Conservation (phyloP, 2,888 invertebrate species). For the Ochropleura leucogaster region DNA sequence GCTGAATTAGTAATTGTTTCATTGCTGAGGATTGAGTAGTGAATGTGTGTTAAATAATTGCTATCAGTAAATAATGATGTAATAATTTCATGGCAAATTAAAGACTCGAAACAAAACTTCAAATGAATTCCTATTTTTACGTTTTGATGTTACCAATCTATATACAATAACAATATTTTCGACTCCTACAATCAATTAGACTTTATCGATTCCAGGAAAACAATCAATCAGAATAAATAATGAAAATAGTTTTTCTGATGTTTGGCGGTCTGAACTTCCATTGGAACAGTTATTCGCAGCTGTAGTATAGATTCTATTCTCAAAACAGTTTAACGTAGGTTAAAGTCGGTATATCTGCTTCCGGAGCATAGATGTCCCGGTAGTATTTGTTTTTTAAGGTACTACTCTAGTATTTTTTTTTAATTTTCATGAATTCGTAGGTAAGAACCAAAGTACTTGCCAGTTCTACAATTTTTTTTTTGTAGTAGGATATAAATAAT, state of each 20-base stretch:
- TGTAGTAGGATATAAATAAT: too few relatives aligned
- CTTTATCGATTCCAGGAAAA: constrained; percentile 47
- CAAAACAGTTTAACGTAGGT: background rate
- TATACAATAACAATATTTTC: constrained; percentile 1
- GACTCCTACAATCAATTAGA: background rate
- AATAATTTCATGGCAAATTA: background rate
- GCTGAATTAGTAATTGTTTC: too few relatives aligned
- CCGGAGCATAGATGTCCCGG: too few relatives aligned
- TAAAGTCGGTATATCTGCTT: too few relatives aligned
- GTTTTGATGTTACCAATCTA: background rate
- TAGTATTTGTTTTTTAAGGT: too few relatives aligned
- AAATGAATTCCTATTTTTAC: background rate
- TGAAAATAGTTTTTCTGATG: constrained; percentile 12
- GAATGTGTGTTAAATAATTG: background rate
- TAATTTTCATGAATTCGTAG: too few relatives aligned
- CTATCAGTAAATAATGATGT: background rate
- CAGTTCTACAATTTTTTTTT: too few relatives aligned
- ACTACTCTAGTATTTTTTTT: too few relatives aligned
- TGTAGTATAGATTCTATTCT: background rate
- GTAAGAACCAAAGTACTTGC: too few relatives aligned
- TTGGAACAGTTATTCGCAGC: background rate
- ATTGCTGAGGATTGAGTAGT: background rate
- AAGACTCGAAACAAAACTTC: background rate
- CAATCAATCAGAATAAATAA: constrained; percentile 27
- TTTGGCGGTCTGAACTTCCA: background rate